Base-by-base conservation (phyloP, 2,797 vertebrate genomes). In the Mastacembelus armatus region DNA sequence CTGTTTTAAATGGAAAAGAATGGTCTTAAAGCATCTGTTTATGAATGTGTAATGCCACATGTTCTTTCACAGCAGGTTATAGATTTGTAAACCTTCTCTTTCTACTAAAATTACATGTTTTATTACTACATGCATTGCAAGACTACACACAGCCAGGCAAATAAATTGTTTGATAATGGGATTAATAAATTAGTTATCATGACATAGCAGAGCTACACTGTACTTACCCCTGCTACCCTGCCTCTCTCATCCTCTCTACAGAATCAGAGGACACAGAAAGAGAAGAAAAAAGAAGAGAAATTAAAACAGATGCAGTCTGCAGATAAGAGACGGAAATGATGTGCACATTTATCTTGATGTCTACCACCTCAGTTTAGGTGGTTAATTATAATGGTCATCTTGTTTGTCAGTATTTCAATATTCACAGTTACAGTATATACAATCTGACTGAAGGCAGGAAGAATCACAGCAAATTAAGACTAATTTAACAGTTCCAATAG, bases 11-110 rank as follows among this genome's bases (percentile, higher is more conserved):
- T 2, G 10, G 40, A 22, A 47, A 59, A 32, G 51, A 69, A 68
- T 61, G 7, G 29, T 51, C 30, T 66, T 18, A 30, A 38, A 22
- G 35, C 22, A 42, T 52, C 5, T 44, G 42, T 47, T 27, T 49
- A 11, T 15, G 21, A 16, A 52, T 12, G 16, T 33, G 39, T 40
- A 40, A 57, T 18, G 2, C 0, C 45, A 49, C 18, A n/a, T 26
- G 1, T 5, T 64, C 71, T 65, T 66, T 76, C 54, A 36, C 8
- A 24, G 10, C 30, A 50, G 67, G 65, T 51, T 59, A 42, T 9
- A 42, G 40, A 39, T 42, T 14, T 64, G 14, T 10, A 48, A 47
- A 63, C 47, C 47, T 43, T 7, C 4, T 36, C 18, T 56, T 33
- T 24, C 33, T 61, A 48, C 56, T 54, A 70, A 61, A 57, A 29